phyloP scores from a whole-genome alignment of 2,113 vertebrate species.

The Phalacrocorax carbo region DNA sequence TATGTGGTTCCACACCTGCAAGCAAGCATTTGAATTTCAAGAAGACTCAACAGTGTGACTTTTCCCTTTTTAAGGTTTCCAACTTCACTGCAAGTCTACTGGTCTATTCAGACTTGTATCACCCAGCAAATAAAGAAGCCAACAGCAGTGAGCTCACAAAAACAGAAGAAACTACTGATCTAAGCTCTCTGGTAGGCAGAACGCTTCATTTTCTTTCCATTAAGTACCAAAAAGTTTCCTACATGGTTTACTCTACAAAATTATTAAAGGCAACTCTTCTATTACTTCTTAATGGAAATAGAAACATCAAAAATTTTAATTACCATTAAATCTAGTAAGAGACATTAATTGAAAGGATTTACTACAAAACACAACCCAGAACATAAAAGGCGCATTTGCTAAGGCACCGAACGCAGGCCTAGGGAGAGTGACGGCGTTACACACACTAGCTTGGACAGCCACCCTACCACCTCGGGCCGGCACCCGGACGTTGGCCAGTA shows the following conservation, averaged over 20 bases:
- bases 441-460: not conserved
- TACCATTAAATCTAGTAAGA: not conserved
- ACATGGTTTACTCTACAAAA: not conserved
- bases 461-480: accelerated
- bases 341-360: not conserved
- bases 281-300: not conserved
- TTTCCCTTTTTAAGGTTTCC: not conserved
- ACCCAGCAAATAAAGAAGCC: not conserved
- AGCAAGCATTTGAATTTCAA: not conserved
- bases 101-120: not conserved
- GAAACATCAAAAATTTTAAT: not conserved
- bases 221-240: not conserved
- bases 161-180: not conserved
- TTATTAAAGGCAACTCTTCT: not conserved
- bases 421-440: not conserved
- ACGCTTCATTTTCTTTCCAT: not conserved
- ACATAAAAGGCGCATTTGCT: not conserved
- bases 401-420: not conserved
- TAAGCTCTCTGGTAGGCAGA: not conserved
- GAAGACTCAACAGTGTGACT: not conserved
- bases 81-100: not conserved
- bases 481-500: not conserved
- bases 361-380: not conserved
- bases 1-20: not conserved
- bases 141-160: not conserved